Base-by-base conservation (phyloP, 2,113 vertebrate species). In the Salminus brasiliensis region DNA sequence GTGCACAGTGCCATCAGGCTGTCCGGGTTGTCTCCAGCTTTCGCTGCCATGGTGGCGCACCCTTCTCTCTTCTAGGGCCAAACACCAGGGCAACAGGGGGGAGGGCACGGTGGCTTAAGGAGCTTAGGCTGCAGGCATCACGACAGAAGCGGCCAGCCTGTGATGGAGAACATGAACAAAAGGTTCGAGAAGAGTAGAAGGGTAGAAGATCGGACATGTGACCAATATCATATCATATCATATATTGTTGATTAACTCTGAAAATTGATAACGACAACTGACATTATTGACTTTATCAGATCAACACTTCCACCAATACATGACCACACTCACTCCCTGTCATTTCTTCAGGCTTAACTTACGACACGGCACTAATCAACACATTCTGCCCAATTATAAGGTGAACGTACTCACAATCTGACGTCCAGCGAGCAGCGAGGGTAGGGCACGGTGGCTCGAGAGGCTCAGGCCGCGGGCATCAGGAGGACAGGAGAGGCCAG, bases 1-100 rank as follows among this genome's bases (percentile, higher is more conserved):
- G 96, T 98, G 45, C 95, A 95, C 84, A 98, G 86, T 66, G 94
- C 87, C 97, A 97, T 97, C 21, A 99, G 94, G 1, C 96, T 96
- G 88, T 99, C 96, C 0, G 98, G 97, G 74, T 95, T 94, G 81
- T 99, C 97, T 0, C 94, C 95, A 32, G 88, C 91, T 87, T 93
- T 93, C 84, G 88, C 79, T 45, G 93, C 91, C 92, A 94, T 93
- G 81, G 84, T 86, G 4, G 79, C 81, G 78, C 84, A 70, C 78
- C 84, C 66, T 76, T 84, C 72, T 78, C 65, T 71, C 84, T 87
- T 77, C n/a, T 59, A 71, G 18, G 63, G 70, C 85, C 80, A 72
- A 79, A 76, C 43, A 72, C 63, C 57, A 63, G 47, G 13, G 49
- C 45, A 30, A 59, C 30, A 77, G 83, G 73, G 81, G 87, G 81